phyloP scores from a whole-genome alignment of 2,888 invertebrate species.

The Masnerella sp. region DNA sequence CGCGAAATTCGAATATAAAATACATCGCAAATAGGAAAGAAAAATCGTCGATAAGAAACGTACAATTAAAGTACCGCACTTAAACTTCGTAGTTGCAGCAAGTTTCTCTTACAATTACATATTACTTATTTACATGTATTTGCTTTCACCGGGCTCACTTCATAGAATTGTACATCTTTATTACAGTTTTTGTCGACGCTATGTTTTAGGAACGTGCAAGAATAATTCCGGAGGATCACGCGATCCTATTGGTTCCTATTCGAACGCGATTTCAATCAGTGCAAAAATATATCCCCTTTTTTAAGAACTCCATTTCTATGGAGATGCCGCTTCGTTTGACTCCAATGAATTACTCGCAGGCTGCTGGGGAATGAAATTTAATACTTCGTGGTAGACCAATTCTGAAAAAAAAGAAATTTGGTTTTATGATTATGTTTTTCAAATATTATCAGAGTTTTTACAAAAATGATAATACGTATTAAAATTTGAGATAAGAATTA shows the following conservation, averaged over 20 bases:
- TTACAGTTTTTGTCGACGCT: not conserved
- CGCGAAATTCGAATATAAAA: too few species aligned
- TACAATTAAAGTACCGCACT: not conserved
- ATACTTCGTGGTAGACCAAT: constrained; percentile 89
- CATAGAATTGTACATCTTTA: constrained; percentile 5
- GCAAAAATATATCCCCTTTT: constrained; percentile 25
- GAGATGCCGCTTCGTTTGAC: constrained; percentile 16
- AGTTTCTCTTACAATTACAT: constrained; percentile 3
- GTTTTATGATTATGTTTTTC: too few species aligned
- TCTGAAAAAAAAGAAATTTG: constrained; percentile 82
- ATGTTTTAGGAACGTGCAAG: constrained; percentile 8
- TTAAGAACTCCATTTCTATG: constrained; percentile 2
- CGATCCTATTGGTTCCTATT: constrained; percentile 2
- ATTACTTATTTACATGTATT: constrained; percentile 21
- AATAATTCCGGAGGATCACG: not conserved
- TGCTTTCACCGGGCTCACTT: constrained; percentile 6
- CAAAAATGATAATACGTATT: too few species aligned
- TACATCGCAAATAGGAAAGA: too few species aligned
- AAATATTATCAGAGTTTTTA: not conserved
- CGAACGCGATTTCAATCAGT: constrained; percentile 1
- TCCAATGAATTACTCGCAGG: constrained; percentile 3
- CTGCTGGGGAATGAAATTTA: constrained; percentile 84
- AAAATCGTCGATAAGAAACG: constrained; percentile 3
- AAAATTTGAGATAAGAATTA: too few species aligned
- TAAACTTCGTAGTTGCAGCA: constrained; percentile 13